Evolutionary conservation across 2,888 invertebrate genomes (phyloP).

Genomic region (Acronicta alni): DNA sequence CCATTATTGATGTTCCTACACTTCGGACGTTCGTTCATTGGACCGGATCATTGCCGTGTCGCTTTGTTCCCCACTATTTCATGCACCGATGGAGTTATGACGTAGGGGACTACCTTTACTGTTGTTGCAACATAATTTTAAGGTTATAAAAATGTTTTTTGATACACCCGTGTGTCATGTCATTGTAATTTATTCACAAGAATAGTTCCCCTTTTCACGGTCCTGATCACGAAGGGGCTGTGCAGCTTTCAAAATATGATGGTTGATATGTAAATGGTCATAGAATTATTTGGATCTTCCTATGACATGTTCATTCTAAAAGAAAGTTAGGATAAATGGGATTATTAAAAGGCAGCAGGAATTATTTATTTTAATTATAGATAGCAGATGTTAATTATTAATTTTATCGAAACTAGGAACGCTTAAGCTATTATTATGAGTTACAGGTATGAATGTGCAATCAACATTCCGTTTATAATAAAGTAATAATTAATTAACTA

Average conservation of each 20-base stretch:
- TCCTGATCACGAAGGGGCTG: slow-evolving; percentile 37
- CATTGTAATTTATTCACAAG: slow-evolving; percentile 54
- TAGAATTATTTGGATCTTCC: slow-evolving; percentile 21
- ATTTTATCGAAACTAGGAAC: no score
- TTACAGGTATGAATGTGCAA: no score
- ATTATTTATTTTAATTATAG: neutral
- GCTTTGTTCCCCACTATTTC: slow-evolving; percentile 59
- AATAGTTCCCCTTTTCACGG: slow-evolving; percentile 56
- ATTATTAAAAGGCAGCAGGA: neutral
- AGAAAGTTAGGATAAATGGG: slow-evolving; percentile 17
- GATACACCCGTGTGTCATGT: slow-evolving; percentile 41
- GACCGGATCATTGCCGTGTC: slow-evolving; percentile 60
- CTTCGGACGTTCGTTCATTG: slow-evolving; percentile 57
- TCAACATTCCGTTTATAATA: neutral
- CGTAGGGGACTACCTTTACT: slow-evolving; percentile 46
- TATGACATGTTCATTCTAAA: slow-evolving; percentile 14
- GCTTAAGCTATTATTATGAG: no score
- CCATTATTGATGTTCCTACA: slow-evolving; percentile 55
- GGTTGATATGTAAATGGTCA: slow-evolving; percentile 35
- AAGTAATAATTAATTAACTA: slow-evolving; percentile 1
- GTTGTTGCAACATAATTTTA: slow-evolving; percentile 49
- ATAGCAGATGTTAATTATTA: no score
- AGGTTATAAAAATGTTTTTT: slow-evolving; percentile 58
- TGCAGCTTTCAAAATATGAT: slow-evolving; percentile 29
- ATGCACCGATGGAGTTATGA: slow-evolving; percentile 53